Percentiles rank a stretch among this genome's conserved stretches.
Evolutionary conservation across 2,113 vertebrate genomes (phyloP).

Genomic region (Neolamprologus hecqui): DNA sequence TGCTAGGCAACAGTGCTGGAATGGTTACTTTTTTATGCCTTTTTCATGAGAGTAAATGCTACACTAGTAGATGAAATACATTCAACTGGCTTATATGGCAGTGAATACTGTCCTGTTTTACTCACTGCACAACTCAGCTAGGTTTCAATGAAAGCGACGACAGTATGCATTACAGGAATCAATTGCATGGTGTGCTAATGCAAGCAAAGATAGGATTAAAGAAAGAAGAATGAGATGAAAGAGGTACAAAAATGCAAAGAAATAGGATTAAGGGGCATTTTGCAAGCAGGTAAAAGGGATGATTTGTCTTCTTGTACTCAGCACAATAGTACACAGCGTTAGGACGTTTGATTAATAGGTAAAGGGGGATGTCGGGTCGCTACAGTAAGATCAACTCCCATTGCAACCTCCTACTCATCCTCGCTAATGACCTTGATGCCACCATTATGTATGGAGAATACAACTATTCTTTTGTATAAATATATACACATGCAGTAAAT

Average conservation of each 20-base stretch:
- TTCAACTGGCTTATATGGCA: neutral
- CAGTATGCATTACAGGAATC: neutral
- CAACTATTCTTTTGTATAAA: constrained; percentile 13
- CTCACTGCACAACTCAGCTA: neutral
- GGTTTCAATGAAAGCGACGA: neutral
- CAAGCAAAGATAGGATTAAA: neutral
- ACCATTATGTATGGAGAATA: neutral
- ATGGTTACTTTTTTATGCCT: neutral
- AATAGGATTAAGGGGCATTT: neutral
- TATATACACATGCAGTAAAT: constrained; percentile 16
- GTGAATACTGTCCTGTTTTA: neutral
- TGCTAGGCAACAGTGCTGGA: neutral
- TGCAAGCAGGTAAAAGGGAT: neutral
- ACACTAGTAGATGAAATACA: neutral
- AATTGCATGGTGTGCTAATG: neutral
- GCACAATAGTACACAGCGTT: neutral
- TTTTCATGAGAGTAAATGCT: neutral
- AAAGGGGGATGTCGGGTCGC: neutral
- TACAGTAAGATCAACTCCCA: neutral
- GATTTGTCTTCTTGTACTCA: neutral
- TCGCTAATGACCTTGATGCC: neutral
- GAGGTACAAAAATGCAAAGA: neutral
- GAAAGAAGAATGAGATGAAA: neutral
- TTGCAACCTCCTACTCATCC: neutral
- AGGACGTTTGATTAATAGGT: neutral